phyloP scores from a whole-genome alignment of 2,888 invertebrate genomes.

The Campoplex capitator region DNA sequence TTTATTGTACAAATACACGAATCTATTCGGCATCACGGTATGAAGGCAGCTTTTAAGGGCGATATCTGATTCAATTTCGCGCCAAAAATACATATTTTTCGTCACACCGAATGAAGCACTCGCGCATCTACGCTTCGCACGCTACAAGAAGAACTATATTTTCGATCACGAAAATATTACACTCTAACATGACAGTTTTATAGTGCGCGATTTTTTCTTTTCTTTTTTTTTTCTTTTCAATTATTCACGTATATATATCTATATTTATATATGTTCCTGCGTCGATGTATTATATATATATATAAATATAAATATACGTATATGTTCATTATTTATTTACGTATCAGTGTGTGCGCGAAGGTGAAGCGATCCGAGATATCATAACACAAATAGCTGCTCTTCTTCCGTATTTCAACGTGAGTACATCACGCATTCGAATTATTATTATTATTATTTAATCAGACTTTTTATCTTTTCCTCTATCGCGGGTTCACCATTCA shows the following conservation, averaged over 20 bases:
- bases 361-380: slow-evolving; percentile 1
- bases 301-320: slow-evolving; percentile 9
- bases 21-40: background rate
- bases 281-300: slow-evolving; percentile 6
- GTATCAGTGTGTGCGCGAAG: slow-evolving; percentile 12
- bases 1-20: background rate
- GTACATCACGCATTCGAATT: background rate
- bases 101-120: background rate
- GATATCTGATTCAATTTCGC: background rate
- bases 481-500: background rate
- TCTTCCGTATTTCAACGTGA: slow-evolving; percentile 15
- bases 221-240: background rate
- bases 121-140: background rate
- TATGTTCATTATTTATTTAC: background rate
- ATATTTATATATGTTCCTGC: background rate
- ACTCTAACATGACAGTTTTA: background rate
- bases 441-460: background rate
- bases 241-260: background rate
- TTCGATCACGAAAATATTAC: background rate
- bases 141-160: background rate
- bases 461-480: background rate
- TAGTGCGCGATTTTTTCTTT: background rate
- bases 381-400: background rate
- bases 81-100: background rate
- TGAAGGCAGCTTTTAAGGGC: background rate